Conservation (phyloP, 2,113 vertebrate species). For the Tiliqua scincoides region DNA sequence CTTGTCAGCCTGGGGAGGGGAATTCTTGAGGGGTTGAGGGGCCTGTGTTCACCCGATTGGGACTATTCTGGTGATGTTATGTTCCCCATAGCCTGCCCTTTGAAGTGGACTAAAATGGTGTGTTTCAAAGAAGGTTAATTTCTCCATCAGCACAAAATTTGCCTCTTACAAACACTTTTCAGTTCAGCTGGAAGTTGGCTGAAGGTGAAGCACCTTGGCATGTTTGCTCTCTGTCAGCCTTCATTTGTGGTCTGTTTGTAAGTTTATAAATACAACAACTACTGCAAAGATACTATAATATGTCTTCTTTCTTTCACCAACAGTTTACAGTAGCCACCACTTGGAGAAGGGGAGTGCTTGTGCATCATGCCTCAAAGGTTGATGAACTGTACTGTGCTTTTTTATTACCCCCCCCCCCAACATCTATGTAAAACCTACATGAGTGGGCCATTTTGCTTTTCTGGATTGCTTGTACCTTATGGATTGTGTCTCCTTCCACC, state of each 20-base stretch:
- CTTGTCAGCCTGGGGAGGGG: too few species aligned
- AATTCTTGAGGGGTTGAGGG: too few species aligned
- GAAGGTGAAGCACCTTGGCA: not conserved
- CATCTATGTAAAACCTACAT: not conserved
- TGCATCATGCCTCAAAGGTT: not conserved
- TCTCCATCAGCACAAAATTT: too few species aligned
- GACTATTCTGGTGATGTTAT: too few species aligned
- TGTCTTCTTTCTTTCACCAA: not conserved
- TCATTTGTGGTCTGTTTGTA: not conserved
- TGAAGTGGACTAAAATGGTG: too few species aligned
- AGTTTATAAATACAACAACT: not conserved
- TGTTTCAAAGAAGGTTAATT: too few species aligned
- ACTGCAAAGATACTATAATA: not conserved
- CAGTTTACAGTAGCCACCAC: too few species aligned
- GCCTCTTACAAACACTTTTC: too few species aligned
- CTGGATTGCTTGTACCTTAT: not conserved
- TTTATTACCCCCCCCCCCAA: too few species aligned
- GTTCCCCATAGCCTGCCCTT: too few species aligned
- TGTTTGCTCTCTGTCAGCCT: not conserved
- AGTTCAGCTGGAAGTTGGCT: not conserved
- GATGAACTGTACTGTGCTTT: not conserved
- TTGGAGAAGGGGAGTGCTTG: not conserved
- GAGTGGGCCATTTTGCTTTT: not conserved
- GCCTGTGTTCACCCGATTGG: too few species aligned
- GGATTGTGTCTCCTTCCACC: not conserved